Evolutionary conservation across 2,888 invertebrate genomes (phyloP).

Genomic region (Acronicta leporina): DNA sequence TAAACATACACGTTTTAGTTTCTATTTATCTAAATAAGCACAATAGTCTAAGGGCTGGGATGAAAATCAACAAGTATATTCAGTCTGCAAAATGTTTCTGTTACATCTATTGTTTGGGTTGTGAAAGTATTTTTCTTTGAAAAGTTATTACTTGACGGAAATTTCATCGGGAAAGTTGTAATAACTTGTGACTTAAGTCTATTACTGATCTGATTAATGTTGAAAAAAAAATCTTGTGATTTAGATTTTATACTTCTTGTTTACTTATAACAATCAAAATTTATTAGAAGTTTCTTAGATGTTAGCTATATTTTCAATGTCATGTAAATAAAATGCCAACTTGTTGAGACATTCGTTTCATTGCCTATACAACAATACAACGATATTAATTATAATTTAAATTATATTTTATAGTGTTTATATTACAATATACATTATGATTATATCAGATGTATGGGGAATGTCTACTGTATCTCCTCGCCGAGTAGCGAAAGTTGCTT

Average conservation of each 20-base stretch:
- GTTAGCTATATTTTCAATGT: constrained; percentile 89
- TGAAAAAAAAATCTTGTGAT: constrained; percentile 83
- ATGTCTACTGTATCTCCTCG: constrained; percentile 91
- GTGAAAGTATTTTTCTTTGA: constrained; percentile 62
- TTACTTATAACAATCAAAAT: constrained; percentile 86
- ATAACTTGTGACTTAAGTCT: constrained; percentile 66
- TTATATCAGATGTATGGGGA: constrained; percentile 57
- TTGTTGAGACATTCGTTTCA: constrained; percentile 85
- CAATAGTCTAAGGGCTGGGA: constrained; percentile 84
- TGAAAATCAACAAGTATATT: constrained; percentile 75
- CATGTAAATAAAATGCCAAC: constrained; percentile 90
- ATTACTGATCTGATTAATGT: constrained; percentile 79
- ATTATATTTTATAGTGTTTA: constrained; percentile 58
- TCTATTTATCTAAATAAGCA: constrained; percentile 77
- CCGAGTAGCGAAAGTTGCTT: constrained; percentile 96
- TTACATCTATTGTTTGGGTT: constrained; percentile 65
- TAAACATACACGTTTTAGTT: constrained; percentile 77
- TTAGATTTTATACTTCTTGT: constrained; percentile 90
- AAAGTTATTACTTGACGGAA: constrained; percentile 56
- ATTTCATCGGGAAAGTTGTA: constrained; percentile 63
- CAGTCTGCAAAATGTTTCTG: constrained; percentile 48
- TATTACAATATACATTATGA: constrained; percentile 58
- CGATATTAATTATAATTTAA: constrained; percentile 61
- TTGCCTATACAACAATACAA: constrained; percentile 63
- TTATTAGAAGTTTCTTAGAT: constrained; percentile 87